Evolutionary conservation across 1,140 invertebrate genomes (phyloP).

Genomic region (Anastrepha ludens): DNA sequence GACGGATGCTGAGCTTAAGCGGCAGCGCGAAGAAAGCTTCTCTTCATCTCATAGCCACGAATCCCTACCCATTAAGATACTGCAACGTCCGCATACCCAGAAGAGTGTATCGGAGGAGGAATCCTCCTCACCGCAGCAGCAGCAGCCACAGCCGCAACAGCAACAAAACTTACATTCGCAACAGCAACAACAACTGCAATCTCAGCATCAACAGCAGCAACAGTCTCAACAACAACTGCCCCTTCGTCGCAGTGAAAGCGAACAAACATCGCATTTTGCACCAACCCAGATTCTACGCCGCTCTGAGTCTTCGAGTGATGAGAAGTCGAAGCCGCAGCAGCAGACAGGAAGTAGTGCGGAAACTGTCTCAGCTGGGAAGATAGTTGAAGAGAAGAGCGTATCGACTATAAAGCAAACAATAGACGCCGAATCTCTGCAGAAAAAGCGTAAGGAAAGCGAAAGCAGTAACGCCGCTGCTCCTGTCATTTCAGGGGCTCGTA

Average conservation of each 20-base stretch:
- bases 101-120: conserved; percentile 70
- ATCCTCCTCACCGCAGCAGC: conserved; percentile 38
- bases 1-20: conserved; percentile 70
- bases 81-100: conserved; percentile 68
- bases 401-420: neutral
- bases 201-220: conserved; percentile 56
- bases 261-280: conserved; percentile 58
- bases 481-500: neutral
- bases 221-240: conserved; percentile 54
- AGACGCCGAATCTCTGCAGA: conserved; percentile 15
- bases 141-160: conserved; percentile 45
- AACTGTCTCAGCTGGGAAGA: neutral
- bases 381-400: conserved; percentile 56
- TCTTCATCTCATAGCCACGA: conserved; percentile 71
- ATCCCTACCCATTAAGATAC: conserved; percentile 71
- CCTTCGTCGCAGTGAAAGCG: conserved; percentile 38
- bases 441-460: conserved; percentile 59
- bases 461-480: conserved; percentile 53
- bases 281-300: conserved; percentile 69
- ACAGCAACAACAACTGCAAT: conserved; percentile 53
- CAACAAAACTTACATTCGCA: conserved; percentile 52
- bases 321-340: conserved; percentile 56
- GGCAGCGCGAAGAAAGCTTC: conserved; percentile 69
- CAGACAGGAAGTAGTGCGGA: neutral
- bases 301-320: conserved; percentile 61